Percentiles rank a stretch among this genome's conserved stretches.
Conservation (phyloP, 64 coral and sea anemone genomes). For the Cladopsammia gracilis region DNA sequence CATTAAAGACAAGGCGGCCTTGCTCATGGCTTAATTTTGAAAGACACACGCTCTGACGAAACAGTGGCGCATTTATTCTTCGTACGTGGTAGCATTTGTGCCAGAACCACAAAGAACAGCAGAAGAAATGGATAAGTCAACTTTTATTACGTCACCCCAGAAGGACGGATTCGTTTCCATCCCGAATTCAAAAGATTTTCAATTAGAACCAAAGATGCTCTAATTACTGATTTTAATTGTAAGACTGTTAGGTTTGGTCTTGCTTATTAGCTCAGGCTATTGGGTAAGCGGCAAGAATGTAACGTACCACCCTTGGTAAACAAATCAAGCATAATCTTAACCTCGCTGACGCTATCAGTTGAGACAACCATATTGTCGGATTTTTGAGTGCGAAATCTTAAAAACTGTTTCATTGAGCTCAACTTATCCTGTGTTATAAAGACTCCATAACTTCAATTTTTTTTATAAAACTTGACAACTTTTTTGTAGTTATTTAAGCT, state of each 20-base stretch:
- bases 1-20: background rate
- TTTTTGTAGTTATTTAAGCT: too few relatives aligned
- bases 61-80: background rate
- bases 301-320: conserved; percentile 3
- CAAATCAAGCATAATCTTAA: background rate
- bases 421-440: too few relatives aligned
- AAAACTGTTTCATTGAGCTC: too few relatives aligned
- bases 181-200: conserved; percentile 45
- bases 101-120: background rate
- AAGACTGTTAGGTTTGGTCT: conserved; percentile 45
- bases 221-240: conserved; percentile 57
- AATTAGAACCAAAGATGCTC: conserved; percentile 31
- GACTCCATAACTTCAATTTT: too few relatives aligned
- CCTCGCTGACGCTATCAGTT: too few relatives aligned
- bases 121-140: conserved; percentile 19
- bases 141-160: conserved; percentile 7
- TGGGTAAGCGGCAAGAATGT: background rate
- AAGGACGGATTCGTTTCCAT: conserved; percentile 11
- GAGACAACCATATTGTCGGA: too few relatives aligned
- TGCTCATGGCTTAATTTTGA: conserved; percentile 1
- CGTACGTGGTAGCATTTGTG: background rate
- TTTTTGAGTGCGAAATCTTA: too few relatives aligned
- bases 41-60: background rate
- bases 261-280: conserved; percentile 25
- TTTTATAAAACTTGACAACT: too few relatives aligned